Evolutionary conservation across 1,140 invertebrate species (phyloP), one percentile per base, ranked within the genome.

Genomic region (Dermatophagoides farinae): DNA sequence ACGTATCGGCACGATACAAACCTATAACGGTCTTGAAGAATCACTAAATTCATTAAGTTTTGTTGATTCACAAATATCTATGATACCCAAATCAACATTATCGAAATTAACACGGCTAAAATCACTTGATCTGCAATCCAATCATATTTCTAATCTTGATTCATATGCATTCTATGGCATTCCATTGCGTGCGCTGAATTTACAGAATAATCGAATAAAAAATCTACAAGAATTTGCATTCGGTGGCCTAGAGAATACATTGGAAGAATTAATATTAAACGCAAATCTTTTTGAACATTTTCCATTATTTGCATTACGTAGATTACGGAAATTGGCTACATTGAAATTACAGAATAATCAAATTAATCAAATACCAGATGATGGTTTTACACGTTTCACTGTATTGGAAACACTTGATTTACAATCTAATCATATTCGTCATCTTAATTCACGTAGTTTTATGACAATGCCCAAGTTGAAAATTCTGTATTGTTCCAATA

Each of bases 111-210:
- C 77, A 18, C 80, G 80, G 65, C 71, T 91, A 16, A 79, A 79
- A 18, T 78, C 80, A 0, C 72, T 92, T 31, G 84, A 90, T 69
- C 77, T 92, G n/a, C 86, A 88, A 68, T 80, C 80, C 54, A 91
- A 91, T 70, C 76, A 83, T 65, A 86, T 91, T 47, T 77, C 79
- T 39, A 82, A 86, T 63, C 75, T 92, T 39, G 80, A 84, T 0
- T 85, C 83, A 66, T 89, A 89, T 68, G 83, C 82, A 64, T 88
- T 91, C 69, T 88, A 86, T 67, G 85, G 84, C 0, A 73, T 90
- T 61, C 80, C 81, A 23, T 71, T 92, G 39, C 78, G 81, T 51
- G 88, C 86, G 70, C 72, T 92, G 6, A 88, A 84, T 68, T 73
- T 88, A 49, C 89, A 89, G 72, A 81, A 82, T 47, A 89, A 90